Evolutionary conservation across 2,888 invertebrate genomes (phyloP).

Genomic region (Andrena fulva): DNA sequence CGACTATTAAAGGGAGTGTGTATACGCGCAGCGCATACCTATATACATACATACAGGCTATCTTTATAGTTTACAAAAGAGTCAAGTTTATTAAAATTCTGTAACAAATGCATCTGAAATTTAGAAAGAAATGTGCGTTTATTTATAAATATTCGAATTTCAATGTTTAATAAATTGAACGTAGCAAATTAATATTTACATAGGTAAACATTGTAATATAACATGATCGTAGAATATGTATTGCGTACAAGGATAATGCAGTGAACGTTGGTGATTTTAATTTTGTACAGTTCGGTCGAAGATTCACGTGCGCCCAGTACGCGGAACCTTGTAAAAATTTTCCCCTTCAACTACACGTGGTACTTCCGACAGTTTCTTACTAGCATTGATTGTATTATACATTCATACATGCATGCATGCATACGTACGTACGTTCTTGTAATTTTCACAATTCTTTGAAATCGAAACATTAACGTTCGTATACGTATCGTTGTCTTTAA

Average conservation of each 20-base stretch:
- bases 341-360: background rate
- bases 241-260: constrained; percentile 30
- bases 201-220: constrained; percentile 51
- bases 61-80: constrained; percentile 16
- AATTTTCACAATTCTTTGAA: constrained; percentile 11
- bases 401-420: too few relatives aligned
- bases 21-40: background rate
- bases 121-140: constrained; percentile 33
- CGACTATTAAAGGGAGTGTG: constrained; percentile 16
- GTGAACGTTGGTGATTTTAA: constrained; percentile 30
- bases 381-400: constrained; percentile 2
- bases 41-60: background rate
- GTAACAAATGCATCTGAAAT: constrained; percentile 7
- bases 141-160: constrained; percentile 43
- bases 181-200: constrained; percentile 41
- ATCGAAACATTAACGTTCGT: background rate
- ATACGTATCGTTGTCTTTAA: background rate
- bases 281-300: constrained; percentile 35
- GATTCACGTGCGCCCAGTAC: background rate
- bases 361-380: background rate
- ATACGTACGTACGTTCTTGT: background rate
- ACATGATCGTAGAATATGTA: constrained; percentile 47
- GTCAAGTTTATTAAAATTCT: constrained; percentile 21
- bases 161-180: constrained; percentile 44
- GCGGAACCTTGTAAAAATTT: background rate